Percentiles rank a stretch among this genome's conserved stretches.
Evolutionary conservation across 2,888 invertebrate genomes (phyloP).

Genomic region (Anaspis maculata): DNA sequence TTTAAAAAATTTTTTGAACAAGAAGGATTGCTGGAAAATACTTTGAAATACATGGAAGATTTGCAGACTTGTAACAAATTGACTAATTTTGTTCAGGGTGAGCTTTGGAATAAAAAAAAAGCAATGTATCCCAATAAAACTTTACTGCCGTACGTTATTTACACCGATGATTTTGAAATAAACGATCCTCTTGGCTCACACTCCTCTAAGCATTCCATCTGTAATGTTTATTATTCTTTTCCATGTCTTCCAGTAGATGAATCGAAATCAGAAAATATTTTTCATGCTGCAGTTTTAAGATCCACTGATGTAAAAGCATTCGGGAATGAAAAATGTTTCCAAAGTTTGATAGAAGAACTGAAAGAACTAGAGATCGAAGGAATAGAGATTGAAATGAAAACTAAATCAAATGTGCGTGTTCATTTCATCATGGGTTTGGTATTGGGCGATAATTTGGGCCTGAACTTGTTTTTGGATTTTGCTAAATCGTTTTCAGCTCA

Average conservation of each 20-base stretch:
- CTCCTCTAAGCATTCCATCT: slow-evolving; percentile 16
- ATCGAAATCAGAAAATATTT: slow-evolving; percentile 18
- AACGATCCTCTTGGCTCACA: slow-evolving; percentile 23
- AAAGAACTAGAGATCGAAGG: slow-evolving; percentile 11
- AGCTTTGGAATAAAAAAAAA: slow-evolving; percentile 20
- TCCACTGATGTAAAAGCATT: slow-evolving; percentile 17
- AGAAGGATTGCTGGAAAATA: neutral
- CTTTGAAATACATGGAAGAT: neutral
- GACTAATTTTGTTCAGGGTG: slow-evolving; percentile 19
- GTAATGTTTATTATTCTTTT: slow-evolving; percentile 22
- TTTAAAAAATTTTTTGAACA: slow-evolving; percentile 1
- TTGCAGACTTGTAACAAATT: slow-evolving; percentile 4
- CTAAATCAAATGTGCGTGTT: slow-evolving; percentile 6
- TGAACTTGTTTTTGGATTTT: slow-evolving; percentile 17
- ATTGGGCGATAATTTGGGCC: slow-evolving; percentile 18
- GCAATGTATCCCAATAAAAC: slow-evolving; percentile 17
- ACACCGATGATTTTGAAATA: slow-evolving; percentile 23
- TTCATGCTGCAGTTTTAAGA: slow-evolving; percentile 17
- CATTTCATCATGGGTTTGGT: slow-evolving; percentile 17
- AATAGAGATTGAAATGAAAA: slow-evolving; percentile 12
- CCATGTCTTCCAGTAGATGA: slow-evolving; percentile 17
- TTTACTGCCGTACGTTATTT: slow-evolving; percentile 18
- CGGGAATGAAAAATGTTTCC: slow-evolving; percentile 15
- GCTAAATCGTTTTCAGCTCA: slow-evolving; percentile 15
- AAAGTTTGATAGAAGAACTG: slow-evolving; percentile 12